Conservation (phyloP, 1,140 invertebrate species). For the Drosophila santomea region DNA sequence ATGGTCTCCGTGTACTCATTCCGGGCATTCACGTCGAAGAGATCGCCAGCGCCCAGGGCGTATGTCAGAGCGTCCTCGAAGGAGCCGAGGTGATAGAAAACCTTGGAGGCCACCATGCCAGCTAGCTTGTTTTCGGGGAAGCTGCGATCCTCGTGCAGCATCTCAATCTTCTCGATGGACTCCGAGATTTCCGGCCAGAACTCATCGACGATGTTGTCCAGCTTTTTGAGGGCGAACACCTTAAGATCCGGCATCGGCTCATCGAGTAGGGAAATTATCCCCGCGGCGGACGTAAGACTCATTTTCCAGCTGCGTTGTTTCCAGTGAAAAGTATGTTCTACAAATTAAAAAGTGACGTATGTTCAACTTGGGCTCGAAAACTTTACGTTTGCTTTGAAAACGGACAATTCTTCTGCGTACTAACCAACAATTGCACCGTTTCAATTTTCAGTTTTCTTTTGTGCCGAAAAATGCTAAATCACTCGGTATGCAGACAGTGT, state of each 20-base stretch:
- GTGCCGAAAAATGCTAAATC: conserved; percentile 82
- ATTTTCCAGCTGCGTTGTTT: conserved; percentile 66
- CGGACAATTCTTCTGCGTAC: conserved; percentile 35
- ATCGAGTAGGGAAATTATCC: conserved; percentile 97
- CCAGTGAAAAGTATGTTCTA: conserved; percentile 57
- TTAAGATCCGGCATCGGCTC: conserved; percentile 97
- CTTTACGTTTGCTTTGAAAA: background rate
- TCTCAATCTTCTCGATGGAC: conserved; percentile 98
- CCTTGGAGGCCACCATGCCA: conserved; percentile 98
- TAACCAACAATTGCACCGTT: conserved; percentile 68
- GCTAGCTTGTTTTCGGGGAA: conserved; percentile 96
- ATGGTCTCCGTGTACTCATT: conserved; percentile 99
- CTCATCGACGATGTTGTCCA: conserved; percentile 97
- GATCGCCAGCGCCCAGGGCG: conserved; percentile 95
- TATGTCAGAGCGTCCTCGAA: conserved; percentile 98
- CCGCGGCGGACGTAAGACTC: conserved; percentile 88
- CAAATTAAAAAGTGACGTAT: conserved; percentile 47
- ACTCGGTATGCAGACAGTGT: conserved; percentile 48
- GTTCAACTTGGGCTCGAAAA: conserved; percentile 31
- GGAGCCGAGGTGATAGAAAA: conserved; percentile 98
- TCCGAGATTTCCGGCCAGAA: conserved; percentile 99
- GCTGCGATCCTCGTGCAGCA: conserved; percentile 95
- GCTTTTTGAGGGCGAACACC: conserved; percentile 95
- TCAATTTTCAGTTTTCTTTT: conserved; percentile 67
- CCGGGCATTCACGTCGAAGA: conserved; percentile 97